Conservation (phyloP, 2,797 vertebrate species). For the Miichthys miiuy region DNA sequence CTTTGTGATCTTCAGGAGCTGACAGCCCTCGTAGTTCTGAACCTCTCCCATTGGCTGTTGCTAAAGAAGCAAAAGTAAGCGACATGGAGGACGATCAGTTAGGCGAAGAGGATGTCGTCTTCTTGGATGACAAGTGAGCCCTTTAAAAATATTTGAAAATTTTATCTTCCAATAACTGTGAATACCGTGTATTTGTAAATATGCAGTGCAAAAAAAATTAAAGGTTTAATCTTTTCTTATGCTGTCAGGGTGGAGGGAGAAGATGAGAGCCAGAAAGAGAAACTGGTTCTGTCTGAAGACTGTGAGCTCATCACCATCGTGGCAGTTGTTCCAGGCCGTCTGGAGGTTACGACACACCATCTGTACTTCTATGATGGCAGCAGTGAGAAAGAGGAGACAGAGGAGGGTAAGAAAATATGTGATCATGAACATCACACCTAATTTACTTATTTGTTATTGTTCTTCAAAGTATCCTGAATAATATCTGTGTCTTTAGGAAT, state of each 20-base stretch:
- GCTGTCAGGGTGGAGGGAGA: constrained; percentile 86
- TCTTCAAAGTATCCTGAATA: constrained; percentile 14
- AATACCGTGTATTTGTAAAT: background rate
- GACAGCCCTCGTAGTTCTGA: constrained; percentile 88
- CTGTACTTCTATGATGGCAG: constrained; percentile 96
- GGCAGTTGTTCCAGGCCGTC: constrained; percentile 91
- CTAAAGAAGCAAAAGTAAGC: constrained; percentile 97
- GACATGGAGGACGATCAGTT: constrained; percentile 95
- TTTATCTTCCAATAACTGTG: background rate
- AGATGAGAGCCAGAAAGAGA: constrained; percentile 93
- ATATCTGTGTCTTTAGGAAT: constrained; percentile 85
- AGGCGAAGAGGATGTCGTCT: constrained; percentile 91
- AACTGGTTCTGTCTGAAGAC: constrained; percentile 94
- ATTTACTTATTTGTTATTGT: background rate
- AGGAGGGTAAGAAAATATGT: constrained; percentile 87
- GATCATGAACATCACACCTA: background rate
- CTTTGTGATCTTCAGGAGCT: constrained; percentile 80
- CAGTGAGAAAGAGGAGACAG: constrained; percentile 94
- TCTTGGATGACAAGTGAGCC: constrained; percentile 90
- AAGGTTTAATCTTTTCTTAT: background rate
- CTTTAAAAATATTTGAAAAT: background rate
- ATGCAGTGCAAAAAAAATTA: background rate
- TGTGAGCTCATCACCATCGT: constrained; percentile 97
- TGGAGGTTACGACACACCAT: constrained; percentile 96
- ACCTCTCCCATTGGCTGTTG: constrained; percentile 90